phyloP scores from a whole-genome alignment of 2,113 vertebrate genomes.

The Mohoua ochrocephala region DNA sequence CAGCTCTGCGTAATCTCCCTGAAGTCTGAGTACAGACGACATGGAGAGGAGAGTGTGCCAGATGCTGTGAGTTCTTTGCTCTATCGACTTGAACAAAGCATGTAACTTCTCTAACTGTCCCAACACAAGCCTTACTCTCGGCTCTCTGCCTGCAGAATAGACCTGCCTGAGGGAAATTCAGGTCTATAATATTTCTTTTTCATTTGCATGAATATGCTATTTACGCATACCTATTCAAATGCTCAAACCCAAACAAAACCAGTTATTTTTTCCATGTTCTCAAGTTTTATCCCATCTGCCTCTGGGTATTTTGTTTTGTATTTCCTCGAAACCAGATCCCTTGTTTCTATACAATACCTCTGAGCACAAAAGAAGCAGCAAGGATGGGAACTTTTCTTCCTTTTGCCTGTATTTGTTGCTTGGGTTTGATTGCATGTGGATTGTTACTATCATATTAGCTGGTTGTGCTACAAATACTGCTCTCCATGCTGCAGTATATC shows the following conservation, averaged over 20 bases:
- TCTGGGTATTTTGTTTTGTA: neutral
- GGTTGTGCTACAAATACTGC: neutral
- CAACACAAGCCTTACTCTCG: neutral
- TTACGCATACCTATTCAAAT: neutral
- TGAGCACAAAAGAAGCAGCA: neutral
- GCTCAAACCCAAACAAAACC: neutral
- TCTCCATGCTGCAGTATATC: neutral
- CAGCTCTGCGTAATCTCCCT: neutral
- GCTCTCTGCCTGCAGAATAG: neutral
- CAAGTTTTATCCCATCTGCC: neutral
- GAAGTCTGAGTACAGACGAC: neutral
- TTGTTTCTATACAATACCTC: neutral
- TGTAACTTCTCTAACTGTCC: neutral
- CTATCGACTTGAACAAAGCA: neutral
- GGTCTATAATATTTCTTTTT: neutral
- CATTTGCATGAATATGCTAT: neutral
- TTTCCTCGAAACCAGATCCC: neutral
- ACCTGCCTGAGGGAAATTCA: neutral
- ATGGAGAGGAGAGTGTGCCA: neutral
- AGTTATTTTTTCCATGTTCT: neutral
- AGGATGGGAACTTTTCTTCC: neutral
- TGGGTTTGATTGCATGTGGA: neutral
- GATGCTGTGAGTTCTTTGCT: neutral
- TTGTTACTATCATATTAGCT: neutral
- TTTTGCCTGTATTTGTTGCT: neutral